Conservation (phyloP, 2,888 invertebrate species). For the Apamea anceps region DNA sequence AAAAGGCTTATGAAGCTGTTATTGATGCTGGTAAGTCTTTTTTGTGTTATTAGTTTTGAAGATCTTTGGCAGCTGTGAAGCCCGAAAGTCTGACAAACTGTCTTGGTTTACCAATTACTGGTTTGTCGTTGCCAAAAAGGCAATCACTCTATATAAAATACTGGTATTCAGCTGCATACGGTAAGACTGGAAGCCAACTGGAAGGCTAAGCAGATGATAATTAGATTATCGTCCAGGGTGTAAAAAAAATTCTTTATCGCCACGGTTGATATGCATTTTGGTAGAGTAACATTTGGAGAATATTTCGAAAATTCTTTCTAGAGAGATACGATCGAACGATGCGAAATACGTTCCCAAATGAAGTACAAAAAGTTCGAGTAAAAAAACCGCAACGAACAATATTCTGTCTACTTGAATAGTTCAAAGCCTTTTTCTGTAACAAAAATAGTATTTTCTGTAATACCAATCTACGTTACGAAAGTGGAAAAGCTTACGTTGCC, state of each 20-base stretch:
- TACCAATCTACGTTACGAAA: constrained; percentile 34
- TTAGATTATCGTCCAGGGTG: background rate
- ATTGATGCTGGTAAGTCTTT: constrained; percentile 91
- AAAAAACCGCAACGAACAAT: constrained; percentile 13
- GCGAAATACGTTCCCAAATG: constrained; percentile 8
- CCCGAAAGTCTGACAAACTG: background rate
- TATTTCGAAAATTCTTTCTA: background rate
- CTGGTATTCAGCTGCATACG: background rate
- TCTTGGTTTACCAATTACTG: background rate
- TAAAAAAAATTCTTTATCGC: background rate
- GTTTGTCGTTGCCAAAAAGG: background rate
- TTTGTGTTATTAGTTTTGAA: background rate
- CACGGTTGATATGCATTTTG: background rate
- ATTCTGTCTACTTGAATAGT: constrained; percentile 11
- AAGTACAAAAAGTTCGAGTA: background rate
- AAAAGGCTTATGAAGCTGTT: constrained; percentile 94
- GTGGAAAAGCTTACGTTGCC: constrained; percentile 26
- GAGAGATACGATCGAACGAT: background rate
- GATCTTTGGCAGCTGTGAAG: background rate
- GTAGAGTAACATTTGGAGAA: background rate
- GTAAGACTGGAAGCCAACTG: background rate
- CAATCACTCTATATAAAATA: background rate
- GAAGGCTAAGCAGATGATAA: background rate
- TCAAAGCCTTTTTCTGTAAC: constrained; percentile 27
- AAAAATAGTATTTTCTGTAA: constrained; percentile 35